phyloP scores from a whole-genome alignment of 2,888 invertebrate genomes.

The Leptinotarsa rubiginosa region DNA sequence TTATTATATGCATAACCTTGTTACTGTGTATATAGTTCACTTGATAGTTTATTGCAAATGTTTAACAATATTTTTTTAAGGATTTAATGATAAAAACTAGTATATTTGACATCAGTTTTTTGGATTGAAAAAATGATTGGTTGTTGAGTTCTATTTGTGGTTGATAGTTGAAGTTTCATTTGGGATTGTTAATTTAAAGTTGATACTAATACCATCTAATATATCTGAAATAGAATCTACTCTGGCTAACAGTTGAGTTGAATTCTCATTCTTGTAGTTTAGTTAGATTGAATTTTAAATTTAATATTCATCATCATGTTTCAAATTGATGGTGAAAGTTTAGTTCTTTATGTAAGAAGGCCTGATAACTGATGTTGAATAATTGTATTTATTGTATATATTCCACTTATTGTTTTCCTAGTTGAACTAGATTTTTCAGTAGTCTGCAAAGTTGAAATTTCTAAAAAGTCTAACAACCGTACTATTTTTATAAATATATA shows the following conservation, averaged over 20 bases:
- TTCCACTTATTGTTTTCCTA: not conserved
- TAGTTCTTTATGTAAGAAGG: too few species aligned
- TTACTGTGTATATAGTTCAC: conserved; percentile 40
- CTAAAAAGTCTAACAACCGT: not conserved
- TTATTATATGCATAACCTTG: conserved; percentile 32
- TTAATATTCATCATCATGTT: not conserved
- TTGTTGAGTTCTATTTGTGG: too few species aligned
- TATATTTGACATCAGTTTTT: conserved; percentile 18
- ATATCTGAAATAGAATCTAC: not conserved
- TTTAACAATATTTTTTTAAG: conserved; percentile 16
- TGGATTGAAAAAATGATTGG: not conserved
- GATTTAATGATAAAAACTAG: not conserved
- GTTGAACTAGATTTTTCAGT: not conserved
- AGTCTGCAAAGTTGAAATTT: not conserved
- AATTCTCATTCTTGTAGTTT: not conserved
- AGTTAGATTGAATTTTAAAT: not conserved
- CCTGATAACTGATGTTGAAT: conserved; percentile 1
- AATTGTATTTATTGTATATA: conserved; percentile 5
- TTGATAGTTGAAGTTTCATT: too few species aligned
- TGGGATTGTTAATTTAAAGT: too few species aligned
- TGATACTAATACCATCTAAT: not conserved
- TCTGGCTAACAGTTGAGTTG: not conserved
- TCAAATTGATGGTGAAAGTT: too few species aligned
- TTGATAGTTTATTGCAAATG: conserved; percentile 18
- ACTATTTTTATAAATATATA: not conserved